Conservation (phyloP, 92 coral and sea anemone species). For the Muricea muricata region DNA sequence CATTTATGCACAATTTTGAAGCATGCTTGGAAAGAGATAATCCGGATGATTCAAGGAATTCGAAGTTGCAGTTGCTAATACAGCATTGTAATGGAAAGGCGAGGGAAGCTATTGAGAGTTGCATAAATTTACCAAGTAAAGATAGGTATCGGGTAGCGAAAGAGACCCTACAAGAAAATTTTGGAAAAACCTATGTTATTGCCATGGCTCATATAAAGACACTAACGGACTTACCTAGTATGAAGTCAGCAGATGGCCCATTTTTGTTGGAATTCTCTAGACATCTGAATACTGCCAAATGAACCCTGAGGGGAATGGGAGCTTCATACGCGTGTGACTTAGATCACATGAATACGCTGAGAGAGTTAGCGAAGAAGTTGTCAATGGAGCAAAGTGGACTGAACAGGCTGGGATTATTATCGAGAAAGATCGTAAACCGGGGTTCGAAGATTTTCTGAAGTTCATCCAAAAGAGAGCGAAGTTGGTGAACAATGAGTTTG, state of each 20-base stretch:
- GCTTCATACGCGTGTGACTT: not conserved
- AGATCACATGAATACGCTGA: not conserved
- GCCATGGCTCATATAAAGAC: constrained; percentile 69
- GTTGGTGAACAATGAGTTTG: constrained; percentile 25
- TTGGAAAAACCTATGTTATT: constrained; percentile 72
- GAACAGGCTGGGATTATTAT: no score
- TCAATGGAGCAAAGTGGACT: not conserved
- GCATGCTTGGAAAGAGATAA: constrained; percentile 56
- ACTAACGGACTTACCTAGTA: constrained; percentile 47
- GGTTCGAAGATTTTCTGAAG: not conserved
- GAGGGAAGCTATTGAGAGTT: constrained; percentile 71
- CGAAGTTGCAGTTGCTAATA: constrained; percentile 62
- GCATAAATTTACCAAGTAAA: constrained; percentile 54
- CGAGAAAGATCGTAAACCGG: not conserved
- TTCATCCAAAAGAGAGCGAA: not conserved
- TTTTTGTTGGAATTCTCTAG: not conserved
- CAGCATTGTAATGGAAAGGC: constrained; percentile 74
- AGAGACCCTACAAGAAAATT: constrained; percentile 5
- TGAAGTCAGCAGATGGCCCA: constrained; percentile 60
- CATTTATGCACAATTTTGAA: constrained; percentile 70
- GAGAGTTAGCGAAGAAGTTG: not conserved
- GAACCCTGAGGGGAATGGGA: not conserved
- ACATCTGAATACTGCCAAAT: not conserved
- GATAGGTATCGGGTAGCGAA: constrained; percentile 9
- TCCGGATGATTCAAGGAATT: constrained; percentile 60